These are phyloP conservation scores for Mugil cephalus DNA, from an alignment of 2,113 vertebrate genomes.

Conservation along the genomic window DNA sequence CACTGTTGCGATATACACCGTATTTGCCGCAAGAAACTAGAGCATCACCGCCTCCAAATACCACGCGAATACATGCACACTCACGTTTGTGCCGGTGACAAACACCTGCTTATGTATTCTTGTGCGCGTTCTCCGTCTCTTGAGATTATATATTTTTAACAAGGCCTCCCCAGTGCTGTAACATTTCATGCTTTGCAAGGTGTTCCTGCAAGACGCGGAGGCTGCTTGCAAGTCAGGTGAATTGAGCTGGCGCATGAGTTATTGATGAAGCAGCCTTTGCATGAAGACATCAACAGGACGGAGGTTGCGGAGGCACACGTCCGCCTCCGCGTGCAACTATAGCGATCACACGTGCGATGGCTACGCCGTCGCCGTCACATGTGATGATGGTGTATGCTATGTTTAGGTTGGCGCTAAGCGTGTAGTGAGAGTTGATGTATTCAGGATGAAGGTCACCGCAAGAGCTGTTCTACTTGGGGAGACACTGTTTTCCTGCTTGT, in stretches of 20 bases:
- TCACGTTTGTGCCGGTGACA: not conserved
- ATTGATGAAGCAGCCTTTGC: slow-evolving; percentile 56
- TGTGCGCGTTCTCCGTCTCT: slow-evolving; percentile 23
- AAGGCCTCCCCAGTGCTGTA: slow-evolving; percentile 8
- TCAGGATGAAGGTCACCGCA: not conserved
- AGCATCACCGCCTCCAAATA: not conserved
- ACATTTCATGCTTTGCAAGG: slow-evolving; percentile 54
- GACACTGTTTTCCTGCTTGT: not conserved
- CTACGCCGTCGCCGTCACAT: not conserved
- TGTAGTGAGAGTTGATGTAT: not conserved
- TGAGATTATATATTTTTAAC: slow-evolving; percentile 66
- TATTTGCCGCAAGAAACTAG: not conserved
- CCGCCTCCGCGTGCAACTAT: not conserved
- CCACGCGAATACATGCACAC: slow-evolving; percentile 10
- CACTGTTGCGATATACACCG: slow-evolving; percentile 16
- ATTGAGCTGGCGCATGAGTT: slow-evolving; percentile 55
- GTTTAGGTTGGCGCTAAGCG: not conserved
- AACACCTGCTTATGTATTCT: slow-evolving; percentile 40
- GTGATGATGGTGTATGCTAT: not conserved
- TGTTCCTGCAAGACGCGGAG: slow-evolving; percentile 40
- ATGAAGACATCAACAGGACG: slow-evolving; percentile 24
- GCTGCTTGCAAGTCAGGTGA: slow-evolving; percentile 36
- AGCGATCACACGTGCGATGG: not conserved
- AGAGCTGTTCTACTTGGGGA: not conserved
- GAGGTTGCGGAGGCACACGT: not conserved